Evolutionary conservation across 2,888 invertebrate species (phyloP), one percentile per base, ranked within the genome.

Genomic region (Catocala nupta): DNA sequence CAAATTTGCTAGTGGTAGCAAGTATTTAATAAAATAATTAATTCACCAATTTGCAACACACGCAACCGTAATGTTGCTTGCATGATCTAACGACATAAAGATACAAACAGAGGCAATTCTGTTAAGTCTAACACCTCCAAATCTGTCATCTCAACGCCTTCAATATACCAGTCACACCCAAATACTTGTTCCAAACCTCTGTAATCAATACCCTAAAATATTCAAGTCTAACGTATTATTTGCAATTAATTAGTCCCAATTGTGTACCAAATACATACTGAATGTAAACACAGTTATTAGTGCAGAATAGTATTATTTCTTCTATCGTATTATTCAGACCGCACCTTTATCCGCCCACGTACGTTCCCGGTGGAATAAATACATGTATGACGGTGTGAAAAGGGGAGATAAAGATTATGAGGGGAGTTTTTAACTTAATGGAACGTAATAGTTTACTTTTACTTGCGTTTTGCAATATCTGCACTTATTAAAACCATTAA

Each of bases 171-270:
- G 71, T 52, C 65, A 63, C 58, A 59, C 60, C 62, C 44, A 39
- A 65, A 70, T 62, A 57, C 63, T 65, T 54, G 39, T 1, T 55
- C 56, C 16, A 13, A 59, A 52, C 52, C 25, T 63, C 47, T 16
- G 43, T 25, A 52, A 73, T 68, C 61, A 61, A 63, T 65, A 75
- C 65, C 57, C 39, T 63, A 58, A 56, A 53, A 63, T 50, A 57
- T 62, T 52, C 49, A 33, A 33, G 12, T 34, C 39, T 72, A 68
- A 50, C 49, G 56, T 64, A 63, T 70, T 68, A 75, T 76, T 71
- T 68, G 63, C 65, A 64, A 64, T 68, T 73, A 76, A 76, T 75
- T 76, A 68, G 52, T 51, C 53, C 50, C 53, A 59, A 68, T 73
- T 73, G 73, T 76, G 54, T 76, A 51, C 55, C 55, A 39, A 63